Evolutionary conservation across 2,797 vertebrate genomes (phyloP), one percentile per base, ranked within the genome.

Genomic region (Rhinichthys osculus): DNA sequence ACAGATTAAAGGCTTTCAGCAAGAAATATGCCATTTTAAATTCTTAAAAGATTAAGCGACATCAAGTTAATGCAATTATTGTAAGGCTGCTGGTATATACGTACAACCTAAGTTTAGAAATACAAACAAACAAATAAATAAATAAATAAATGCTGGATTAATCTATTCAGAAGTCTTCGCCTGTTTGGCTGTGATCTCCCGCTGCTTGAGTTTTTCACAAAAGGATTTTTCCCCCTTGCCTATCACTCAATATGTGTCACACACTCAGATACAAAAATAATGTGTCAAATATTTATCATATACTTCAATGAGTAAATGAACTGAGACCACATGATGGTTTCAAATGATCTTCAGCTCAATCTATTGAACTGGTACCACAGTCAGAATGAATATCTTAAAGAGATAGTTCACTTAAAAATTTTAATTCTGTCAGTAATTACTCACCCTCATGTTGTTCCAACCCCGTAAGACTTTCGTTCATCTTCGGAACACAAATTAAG

Each of bases 21-120:
- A 72, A 59, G 54, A n/a, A 71, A 69, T n/a, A 52, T 78, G 73
- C 40, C 73, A 87, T 83, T 40, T 76, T 72, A 79, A 76, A 83
- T 40, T 52, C 59, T 83, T 83, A 83, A 83, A 83, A 83, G 82
- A 83, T 83, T 83, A 76, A 74, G 72, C 9, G 21, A 83, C 23
- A 38, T 78, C 44, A 23, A 59, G 71, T 76, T 83, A 76, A 76
- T 76, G 82, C 42, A 66, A 76, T 67, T 40, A 83, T 66, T 66
- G 42, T 83, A 76, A 83, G 59, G 71, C 72, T 76, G 23, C 23
- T 76, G 72, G 42, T 33, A 76, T 76, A 83, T 66, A 47, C 13
- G 13, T 40, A 40, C 52, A 83, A 67, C 19, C 30, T 14, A 76
- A 64, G 40, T 35, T 7, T 9, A 74, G 52, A 30, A 10, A 17